A percentile compares a stretch with the other conserved stretches of the same genome.
These are phyloP conservation scores for Coccyzus lansbergi DNA, from an alignment of 2,797 vertebrate genomes.

Conservation along the genomic window DNA sequence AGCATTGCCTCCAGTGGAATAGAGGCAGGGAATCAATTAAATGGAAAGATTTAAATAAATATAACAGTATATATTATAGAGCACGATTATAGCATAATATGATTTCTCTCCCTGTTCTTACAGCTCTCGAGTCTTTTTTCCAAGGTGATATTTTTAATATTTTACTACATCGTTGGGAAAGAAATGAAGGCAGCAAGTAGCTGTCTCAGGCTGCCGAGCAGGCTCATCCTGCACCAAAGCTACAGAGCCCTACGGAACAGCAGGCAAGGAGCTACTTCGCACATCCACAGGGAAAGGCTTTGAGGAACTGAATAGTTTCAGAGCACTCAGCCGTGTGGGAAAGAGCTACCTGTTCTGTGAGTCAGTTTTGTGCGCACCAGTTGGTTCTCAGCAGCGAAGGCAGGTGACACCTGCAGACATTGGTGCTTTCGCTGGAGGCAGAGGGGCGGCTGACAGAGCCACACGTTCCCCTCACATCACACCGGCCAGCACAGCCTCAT, in stretches of 20 bases:
- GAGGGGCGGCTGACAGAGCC: not conserved
- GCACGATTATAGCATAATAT: not conserved
- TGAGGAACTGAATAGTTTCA: not conserved
- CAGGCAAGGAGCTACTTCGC: not conserved
- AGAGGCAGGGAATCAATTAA: not conserved
- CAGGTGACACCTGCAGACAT: fast-evolving
- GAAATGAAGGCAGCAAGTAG: not conserved
- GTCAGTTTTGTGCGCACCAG: fast-evolving
- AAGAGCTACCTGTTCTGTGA: not conserved
- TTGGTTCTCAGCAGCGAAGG: not conserved
- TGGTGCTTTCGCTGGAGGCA: too few relatives aligned
- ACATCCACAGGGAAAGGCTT: not conserved
- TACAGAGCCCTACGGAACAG: not conserved
- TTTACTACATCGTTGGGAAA: not conserved
- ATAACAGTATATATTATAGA: not conserved
- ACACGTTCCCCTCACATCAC: not conserved
- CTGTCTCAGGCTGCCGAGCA: not conserved
- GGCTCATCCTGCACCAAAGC: not conserved
- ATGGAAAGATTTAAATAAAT: not conserved
- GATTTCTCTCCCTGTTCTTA: not conserved
- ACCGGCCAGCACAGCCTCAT: not conserved
- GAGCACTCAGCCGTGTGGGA: not conserved
- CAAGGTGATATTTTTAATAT: not conserved
- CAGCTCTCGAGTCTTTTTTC: not conserved
- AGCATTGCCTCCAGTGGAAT: not conserved